Percentiles rank a stretch among this genome's conserved stretches.
Evolutionary conservation across 2,888 invertebrate genomes (phyloP).

Genomic region (Apeira syringaria): DNA sequence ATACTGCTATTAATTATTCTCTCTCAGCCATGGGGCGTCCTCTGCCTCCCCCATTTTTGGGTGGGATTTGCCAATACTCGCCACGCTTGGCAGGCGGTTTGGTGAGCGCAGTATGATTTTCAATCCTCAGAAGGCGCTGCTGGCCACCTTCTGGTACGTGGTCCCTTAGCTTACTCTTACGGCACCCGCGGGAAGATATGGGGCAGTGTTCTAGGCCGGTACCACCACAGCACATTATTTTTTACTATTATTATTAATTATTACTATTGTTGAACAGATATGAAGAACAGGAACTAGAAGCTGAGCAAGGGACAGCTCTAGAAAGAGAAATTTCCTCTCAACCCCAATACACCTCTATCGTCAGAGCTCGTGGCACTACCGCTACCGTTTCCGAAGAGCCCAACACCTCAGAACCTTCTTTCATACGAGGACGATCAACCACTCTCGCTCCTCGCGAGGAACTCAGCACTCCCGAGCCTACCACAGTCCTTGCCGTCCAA

Average conservation of each 20-base stretch:
- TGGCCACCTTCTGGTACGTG: too few species aligned
- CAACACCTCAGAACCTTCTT: slow-evolving; percentile 49
- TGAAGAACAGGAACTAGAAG: slow-evolving; percentile 51
- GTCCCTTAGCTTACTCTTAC: too few species aligned
- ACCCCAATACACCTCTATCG: slow-evolving; percentile 69
- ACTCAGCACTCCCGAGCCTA: slow-evolving; percentile 58
- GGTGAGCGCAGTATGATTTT: too few species aligned
- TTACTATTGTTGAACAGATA: slow-evolving; percentile 45
- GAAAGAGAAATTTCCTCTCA: slow-evolving; percentile 74
- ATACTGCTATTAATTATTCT: too few species aligned
- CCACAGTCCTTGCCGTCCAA: slow-evolving; percentile 71
- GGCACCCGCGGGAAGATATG: too few species aligned
- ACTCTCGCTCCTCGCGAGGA: slow-evolving; percentile 47
- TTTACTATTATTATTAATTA: neutral
- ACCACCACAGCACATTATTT: neutral
- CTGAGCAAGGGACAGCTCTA: slow-evolving; percentile 61
- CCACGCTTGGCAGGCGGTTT: too few species aligned
- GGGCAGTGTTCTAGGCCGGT: too few species aligned
- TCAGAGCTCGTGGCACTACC: slow-evolving; percentile 63
- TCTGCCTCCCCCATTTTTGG: too few species aligned
- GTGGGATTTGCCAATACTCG: too few species aligned
- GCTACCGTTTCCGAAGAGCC: slow-evolving; percentile 43
- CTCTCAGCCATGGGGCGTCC: too few species aligned
- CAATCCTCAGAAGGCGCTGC: too few species aligned
- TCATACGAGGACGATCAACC: slow-evolving; percentile 54